Percentiles rank a stretch among this genome's conserved stretches.
These are phyloP conservation scores for Xenus cinereus DNA, from an alignment of 2,113 vertebrate species.

Conservation along the genomic window DNA sequence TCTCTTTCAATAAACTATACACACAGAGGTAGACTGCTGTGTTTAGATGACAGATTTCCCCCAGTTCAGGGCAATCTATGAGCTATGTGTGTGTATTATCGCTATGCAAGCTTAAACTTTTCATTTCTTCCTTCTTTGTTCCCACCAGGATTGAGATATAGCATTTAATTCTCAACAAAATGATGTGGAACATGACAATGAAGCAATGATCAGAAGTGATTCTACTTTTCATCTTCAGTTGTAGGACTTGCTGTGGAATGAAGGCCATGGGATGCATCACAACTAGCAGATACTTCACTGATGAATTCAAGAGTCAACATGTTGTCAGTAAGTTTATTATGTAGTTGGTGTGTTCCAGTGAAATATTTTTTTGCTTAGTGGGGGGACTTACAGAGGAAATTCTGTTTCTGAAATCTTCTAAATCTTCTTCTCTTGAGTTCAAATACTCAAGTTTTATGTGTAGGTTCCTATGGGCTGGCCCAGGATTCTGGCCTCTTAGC, in stretches of 20 bases:
- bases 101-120: not conserved
- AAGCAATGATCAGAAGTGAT: not conserved
- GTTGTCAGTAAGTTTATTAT: not conserved
- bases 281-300: not conserved
- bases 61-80: not conserved
- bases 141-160: not conserved
- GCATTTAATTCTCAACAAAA: not conserved
- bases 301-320: not conserved
- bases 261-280: not conserved
- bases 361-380: not conserved
- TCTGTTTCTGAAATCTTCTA: not conserved
- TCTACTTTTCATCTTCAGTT: not conserved
- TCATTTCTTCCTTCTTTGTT: not conserved
- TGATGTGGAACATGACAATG: not conserved
- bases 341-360: fast-evolving
- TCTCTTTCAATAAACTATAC: not conserved
- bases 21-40: not conserved
- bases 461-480: not conserved
- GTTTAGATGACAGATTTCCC: not conserved
- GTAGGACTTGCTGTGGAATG: not conserved
- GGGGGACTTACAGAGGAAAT: not conserved
- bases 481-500: not conserved
- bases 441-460: not conserved
- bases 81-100: not conserved
- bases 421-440: not conserved